Base-by-base conservation (phyloP, 2,113 vertebrate genomes). In the Anhinga anhinga region DNA sequence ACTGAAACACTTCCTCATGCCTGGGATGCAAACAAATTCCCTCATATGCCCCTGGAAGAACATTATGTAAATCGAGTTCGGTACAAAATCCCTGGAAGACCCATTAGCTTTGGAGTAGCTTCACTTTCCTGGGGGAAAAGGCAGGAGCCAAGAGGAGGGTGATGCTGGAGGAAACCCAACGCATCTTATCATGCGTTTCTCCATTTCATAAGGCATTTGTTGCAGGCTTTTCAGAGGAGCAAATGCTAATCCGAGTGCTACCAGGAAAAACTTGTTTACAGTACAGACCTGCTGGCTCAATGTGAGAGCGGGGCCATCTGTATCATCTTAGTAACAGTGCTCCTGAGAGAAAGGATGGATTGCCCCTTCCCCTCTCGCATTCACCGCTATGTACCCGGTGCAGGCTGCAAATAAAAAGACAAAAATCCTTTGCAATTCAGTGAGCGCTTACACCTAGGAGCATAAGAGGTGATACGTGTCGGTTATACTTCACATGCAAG, bases 1-100 rank as follows among this genome's bases (percentile, higher is more conserved):
- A 59, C 50, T 95, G 96, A 96, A 87, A 92, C 94, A 96, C 52
- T 91, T 95, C 94, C 97, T 96, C 86, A 92, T 93, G 50, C 86
- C 74, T 80, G 66, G 52, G 74, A 82, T 50, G 34, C 63, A 90
- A 49, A 87, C 0, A 0, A 70, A 81, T 80, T 88, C 88, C 86
- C 71, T 91, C 91, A n/a, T 11, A 47, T 26, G 40, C 25, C 59
- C 63, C 82, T 42, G 52, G 53, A 92, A 70, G 13, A 65, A 77
- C 13, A 78, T 50, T 23, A 67, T 47, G 59, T 36, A 81, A 88
- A 56, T 27, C 50, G 58, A 95, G 15, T 25, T 86, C 0, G 3
- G 59, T 58, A 63, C 49, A 44, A 92, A 87, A 86, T 27, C 12
- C 52, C 59, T 81, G 20, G 59, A 82, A 86, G 53, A 59, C 45